Conservation (phyloP, 2,113 vertebrate genomes). For the Anguilla rostrata region DNA sequence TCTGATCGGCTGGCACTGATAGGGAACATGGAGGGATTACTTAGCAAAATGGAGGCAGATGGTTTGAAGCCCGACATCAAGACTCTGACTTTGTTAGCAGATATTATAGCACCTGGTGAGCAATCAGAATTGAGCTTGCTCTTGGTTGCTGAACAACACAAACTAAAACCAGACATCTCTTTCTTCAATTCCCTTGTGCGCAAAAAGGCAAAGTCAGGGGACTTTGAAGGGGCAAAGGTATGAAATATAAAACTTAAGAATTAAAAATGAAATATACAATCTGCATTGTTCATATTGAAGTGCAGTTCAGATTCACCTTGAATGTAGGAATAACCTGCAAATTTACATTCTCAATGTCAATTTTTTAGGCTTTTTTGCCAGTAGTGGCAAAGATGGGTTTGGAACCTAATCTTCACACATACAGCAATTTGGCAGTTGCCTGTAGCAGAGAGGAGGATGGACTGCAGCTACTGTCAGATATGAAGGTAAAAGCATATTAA, state of each 20-base stretch:
- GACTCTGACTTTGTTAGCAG: slow-evolving; percentile 82
- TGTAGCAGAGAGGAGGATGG: slow-evolving; percentile 74
- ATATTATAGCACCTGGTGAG: slow-evolving; percentile 70
- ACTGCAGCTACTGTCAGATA: slow-evolving; percentile 81
- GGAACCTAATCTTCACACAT: slow-evolving; percentile 76
- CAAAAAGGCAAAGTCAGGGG: slow-evolving; percentile 73
- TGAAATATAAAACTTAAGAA: background rate
- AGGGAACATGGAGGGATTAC: slow-evolving; percentile 79
- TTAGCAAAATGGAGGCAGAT: slow-evolving; percentile 78
- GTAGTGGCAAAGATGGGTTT: slow-evolving; percentile 74
- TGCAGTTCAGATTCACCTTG: background rate
- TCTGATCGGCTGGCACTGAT: slow-evolving; percentile 81
- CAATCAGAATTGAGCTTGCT: slow-evolving; percentile 71
- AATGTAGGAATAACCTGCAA: background rate
- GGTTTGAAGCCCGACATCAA: slow-evolving; percentile 73
- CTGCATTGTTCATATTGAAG: background rate
- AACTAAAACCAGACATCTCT: slow-evolving; percentile 73
- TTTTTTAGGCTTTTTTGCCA: slow-evolving; percentile 72
- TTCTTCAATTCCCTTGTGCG: slow-evolving; percentile 88
- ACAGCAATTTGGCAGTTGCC: slow-evolving; percentile 81
- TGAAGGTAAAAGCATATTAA: slow-evolving; percentile 75
- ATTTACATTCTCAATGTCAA: background rate
- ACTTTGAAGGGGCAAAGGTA: slow-evolving; percentile 84
- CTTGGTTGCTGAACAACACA: slow-evolving; percentile 60
- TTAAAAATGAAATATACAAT: background rate